phyloP scores from a whole-genome alignment of 2,797 vertebrate species.

The Platyrinchus mystaceus region DNA sequence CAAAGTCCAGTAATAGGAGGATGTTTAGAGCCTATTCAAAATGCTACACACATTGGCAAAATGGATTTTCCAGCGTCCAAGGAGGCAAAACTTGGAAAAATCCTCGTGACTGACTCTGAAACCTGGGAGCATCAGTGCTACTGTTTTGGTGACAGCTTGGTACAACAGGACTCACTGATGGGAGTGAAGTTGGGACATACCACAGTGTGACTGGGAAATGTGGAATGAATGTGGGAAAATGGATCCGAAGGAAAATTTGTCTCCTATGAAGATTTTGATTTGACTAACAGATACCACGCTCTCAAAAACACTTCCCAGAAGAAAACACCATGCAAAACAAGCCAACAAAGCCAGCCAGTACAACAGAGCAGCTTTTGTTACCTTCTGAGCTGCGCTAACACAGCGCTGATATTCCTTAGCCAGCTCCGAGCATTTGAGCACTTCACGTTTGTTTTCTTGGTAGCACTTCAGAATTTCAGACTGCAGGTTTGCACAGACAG shows the following conservation, averaged over 20 bases:
- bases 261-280: neutral
- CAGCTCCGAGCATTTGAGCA: constrained; percentile 88
- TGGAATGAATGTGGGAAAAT: neutral
- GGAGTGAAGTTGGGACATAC: neutral
- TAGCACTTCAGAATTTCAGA: constrained; percentile 89
- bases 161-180: neutral
- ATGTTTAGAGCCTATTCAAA: neutral
- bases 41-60: neutral
- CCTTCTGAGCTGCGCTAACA: constrained; percentile 88
- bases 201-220: neutral
- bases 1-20: neutral
- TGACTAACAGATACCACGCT: neutral
- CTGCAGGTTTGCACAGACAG: constrained; percentile 86
- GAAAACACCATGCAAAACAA: constrained; percentile 4
- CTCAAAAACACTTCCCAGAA: neutral
- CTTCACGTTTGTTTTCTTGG: constrained; percentile 81
- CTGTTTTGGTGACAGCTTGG: neutral
- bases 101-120: neutral
- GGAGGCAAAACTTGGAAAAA: neutral
- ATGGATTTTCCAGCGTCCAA: neutral
- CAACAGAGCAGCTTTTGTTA: constrained; percentile 56
- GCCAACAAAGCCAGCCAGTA: neutral
- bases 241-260: neutral
- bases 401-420: constrained; percentile 91
- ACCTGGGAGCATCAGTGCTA: neutral